Conservation (phyloP, 1,140 invertebrate genomes). For the Bombus sibiricus region DNA sequence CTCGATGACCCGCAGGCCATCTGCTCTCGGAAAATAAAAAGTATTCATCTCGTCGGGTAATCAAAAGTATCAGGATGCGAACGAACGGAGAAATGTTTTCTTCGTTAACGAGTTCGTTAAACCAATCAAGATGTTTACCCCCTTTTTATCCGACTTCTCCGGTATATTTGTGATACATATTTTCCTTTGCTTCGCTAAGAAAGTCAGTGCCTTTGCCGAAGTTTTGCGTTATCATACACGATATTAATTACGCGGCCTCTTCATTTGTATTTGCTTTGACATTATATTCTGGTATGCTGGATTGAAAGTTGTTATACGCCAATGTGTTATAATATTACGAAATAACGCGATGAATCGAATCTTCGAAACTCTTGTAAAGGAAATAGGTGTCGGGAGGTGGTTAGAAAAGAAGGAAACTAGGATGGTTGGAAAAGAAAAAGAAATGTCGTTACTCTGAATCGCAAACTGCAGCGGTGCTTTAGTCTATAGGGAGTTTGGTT, state of each 20-base stretch:
- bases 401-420: neutral
- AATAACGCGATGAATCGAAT: neutral
- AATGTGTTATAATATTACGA: neutral
- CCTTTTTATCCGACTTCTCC: slow-evolving; percentile 20
- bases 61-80: slow-evolving; percentile 60
- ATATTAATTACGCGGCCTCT: neutral
- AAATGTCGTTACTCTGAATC: slow-evolving; percentile 41
- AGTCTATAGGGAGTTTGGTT: slow-evolving; percentile 45
- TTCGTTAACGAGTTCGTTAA: slow-evolving; percentile 59
- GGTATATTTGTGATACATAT: neutral
- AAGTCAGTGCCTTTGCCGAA: neutral
- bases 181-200: neutral
- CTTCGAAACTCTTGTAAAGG: neutral
- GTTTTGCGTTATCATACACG: neutral
- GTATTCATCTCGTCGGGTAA: slow-evolving; percentile 55
- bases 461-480: slow-evolving; percentile 35
- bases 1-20: slow-evolving; percentile 67
- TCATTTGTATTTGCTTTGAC: neutral
- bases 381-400: neutral
- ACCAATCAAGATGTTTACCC: slow-evolving; percentile 55
- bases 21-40: slow-evolving; percentile 59
- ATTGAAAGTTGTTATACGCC: neutral
- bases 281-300: neutral
- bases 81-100: slow-evolving; percentile 44
- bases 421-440: neutral